Conservation (phyloP, 2,888 invertebrate genomes). For the Drosophila cracens region DNA sequence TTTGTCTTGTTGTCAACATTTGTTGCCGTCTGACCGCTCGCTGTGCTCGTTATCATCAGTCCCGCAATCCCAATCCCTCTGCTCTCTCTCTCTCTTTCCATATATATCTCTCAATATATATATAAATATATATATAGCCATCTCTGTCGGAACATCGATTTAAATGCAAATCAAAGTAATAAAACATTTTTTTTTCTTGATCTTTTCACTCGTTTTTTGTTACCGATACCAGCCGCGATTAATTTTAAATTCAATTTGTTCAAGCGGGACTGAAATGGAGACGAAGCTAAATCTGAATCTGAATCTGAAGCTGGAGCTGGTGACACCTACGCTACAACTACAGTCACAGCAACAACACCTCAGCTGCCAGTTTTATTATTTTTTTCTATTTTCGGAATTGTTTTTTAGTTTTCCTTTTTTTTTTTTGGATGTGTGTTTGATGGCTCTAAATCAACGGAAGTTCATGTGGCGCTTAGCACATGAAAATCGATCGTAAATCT, state of each 20-base stretch:
- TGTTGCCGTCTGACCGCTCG: constrained; percentile 63
- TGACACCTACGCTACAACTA: constrained; percentile 66
- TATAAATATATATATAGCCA: constrained; percentile 34
- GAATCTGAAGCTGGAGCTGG: constrained; percentile 17
- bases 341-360: constrained; percentile 41
- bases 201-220: constrained; percentile 29
- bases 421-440: not conserved
- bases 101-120: constrained; percentile 20
- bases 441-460: constrained; percentile 69
- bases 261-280: constrained; percentile 21
- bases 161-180: constrained; percentile 84
- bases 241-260: constrained; percentile 71
- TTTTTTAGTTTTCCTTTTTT: not conserved
- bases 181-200: constrained; percentile 66
- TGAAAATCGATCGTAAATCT: constrained; percentile 66
- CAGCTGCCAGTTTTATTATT: constrained; percentile 19
- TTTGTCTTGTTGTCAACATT: constrained; percentile 67
- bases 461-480: constrained; percentile 76
- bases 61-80: constrained; percentile 26
- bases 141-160: constrained; percentile 71
- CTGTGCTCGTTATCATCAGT: constrained; percentile 71
- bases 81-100: constrained; percentile 1
- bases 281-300: constrained; percentile 1
- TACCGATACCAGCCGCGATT: constrained; percentile 59
- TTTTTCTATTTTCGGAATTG: constrained; percentile 4